Evolutionary conservation across 1,140 invertebrate species (phyloP).

Genomic region (Dryas iulia): DNA sequence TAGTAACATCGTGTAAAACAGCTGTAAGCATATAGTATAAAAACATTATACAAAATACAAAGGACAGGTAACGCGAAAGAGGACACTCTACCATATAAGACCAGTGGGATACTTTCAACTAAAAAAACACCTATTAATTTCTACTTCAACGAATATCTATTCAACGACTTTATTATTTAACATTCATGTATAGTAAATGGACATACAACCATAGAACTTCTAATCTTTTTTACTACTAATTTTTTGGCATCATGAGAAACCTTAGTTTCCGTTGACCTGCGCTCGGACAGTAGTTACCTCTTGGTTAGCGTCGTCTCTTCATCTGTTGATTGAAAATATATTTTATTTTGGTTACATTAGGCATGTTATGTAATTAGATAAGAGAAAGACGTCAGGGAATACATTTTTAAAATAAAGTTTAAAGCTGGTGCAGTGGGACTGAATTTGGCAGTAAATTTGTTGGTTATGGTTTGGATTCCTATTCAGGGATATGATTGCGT

Average conservation of each 20-base stretch:
- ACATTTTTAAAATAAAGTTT: too few relatives aligned
- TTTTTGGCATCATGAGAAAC: slow-evolving; percentile 70
- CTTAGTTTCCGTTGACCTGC: slow-evolving; percentile 25
- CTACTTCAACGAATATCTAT: slow-evolving; percentile 58
- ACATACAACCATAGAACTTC: slow-evolving; percentile 64
- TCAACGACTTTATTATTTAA: slow-evolving; percentile 48
- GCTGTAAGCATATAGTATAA: slow-evolving; percentile 8
- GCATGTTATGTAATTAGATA: too few relatives aligned
- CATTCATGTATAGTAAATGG: slow-evolving; percentile 69
- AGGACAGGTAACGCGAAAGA: slow-evolving; percentile 12
- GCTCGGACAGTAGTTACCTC: slow-evolving; percentile 1
- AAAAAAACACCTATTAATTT: slow-evolving; percentile 11
- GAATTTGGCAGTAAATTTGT: too few relatives aligned
- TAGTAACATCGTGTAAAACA: slow-evolving; percentile 2
- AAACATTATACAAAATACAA: background rate
- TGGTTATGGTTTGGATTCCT: too few relatives aligned
- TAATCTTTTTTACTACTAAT: slow-evolving; percentile 54
- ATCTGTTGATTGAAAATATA: slow-evolving; percentile 46
- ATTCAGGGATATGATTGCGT: too few relatives aligned
- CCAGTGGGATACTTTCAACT: slow-evolving; percentile 48
- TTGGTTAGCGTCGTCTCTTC: slow-evolving; percentile 48
- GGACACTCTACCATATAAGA: slow-evolving; percentile 4
- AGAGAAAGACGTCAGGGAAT: too few relatives aligned
- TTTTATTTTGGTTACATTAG: too few relatives aligned
- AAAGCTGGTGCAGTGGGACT: too few relatives aligned